These are phyloP conservation scores for Sterrhoptilus dennistouni DNA, from an alignment of 2,113 vertebrate genomes.

Conservation along the genomic window DNA sequence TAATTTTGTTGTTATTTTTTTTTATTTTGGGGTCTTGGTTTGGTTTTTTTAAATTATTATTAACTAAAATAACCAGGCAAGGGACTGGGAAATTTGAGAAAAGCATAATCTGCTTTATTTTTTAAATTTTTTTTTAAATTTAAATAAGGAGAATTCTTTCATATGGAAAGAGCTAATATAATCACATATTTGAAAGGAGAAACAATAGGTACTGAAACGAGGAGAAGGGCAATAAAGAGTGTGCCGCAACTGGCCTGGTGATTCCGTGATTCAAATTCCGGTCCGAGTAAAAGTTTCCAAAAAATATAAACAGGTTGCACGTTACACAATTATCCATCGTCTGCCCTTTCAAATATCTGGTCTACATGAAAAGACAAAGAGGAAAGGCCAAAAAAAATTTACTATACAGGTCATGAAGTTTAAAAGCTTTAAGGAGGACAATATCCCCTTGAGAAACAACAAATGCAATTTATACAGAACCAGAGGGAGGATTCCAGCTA, in stretches of 20 bases:
- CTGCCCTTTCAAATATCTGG: conserved; percentile 82
- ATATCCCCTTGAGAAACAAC: conserved; percentile 52
- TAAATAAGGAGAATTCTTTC: conserved; percentile 93
- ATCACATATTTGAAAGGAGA: conserved; percentile 95
- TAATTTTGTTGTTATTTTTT: too few relatives aligned
- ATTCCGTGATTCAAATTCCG: conserved; percentile 54
- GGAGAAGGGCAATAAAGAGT: conserved; percentile 71
- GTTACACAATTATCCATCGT: conserved; percentile 78
- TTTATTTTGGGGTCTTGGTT: neutral
- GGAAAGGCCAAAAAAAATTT: conserved; percentile 76
- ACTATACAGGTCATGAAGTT: conserved; percentile 71
- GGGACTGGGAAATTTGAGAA: conserved; percentile 70
- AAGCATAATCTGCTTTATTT: conserved; percentile 89
- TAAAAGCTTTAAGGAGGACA: conserved; percentile 58
- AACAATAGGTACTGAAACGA: conserved; percentile 84
- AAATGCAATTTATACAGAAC: conserved; percentile 35
- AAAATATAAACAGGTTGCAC: conserved; percentile 68
- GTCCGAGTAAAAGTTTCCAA: conserved; percentile 63
- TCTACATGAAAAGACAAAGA: conserved; percentile 77
- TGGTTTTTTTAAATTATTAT: too few relatives aligned
- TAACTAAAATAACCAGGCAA: neutral
- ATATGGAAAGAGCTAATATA: conserved; percentile 91
- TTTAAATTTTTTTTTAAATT: conserved; percentile 79
- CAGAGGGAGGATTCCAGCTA: conserved; percentile 15
- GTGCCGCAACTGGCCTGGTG: conserved; percentile 73